A percentile compares a stretch with the other conserved stretches of the same genome.
phyloP scores from a whole-genome alignment of 1,140 invertebrate species.

The Alviniconcha marisindica region DNA sequence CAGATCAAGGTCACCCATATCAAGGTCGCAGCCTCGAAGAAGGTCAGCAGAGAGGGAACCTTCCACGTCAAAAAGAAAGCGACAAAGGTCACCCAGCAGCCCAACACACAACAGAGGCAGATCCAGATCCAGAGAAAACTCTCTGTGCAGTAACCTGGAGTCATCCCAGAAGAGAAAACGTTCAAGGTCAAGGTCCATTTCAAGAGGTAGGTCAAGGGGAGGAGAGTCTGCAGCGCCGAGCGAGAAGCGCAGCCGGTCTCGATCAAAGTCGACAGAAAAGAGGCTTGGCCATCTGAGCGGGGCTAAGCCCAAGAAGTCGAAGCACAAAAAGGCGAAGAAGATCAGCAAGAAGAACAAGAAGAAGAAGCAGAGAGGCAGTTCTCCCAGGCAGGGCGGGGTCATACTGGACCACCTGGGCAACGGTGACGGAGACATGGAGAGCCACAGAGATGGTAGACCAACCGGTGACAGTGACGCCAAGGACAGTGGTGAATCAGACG shows the following conservation, averaged over 20 bases:
- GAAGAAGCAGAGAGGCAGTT: background rate
- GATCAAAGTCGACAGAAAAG: background rate
- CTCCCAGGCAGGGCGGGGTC: background rate
- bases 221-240: background rate
- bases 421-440: no score
- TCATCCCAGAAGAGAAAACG: background rate
- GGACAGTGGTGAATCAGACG: background rate
- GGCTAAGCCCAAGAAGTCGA: slow-evolving; percentile 12
- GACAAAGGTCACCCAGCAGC: background rate
- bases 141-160: background rate
- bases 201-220: slow-evolving; percentile 21
- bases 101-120: background rate
- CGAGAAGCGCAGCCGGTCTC: background rate
- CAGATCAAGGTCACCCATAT: background rate
- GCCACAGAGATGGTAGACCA: no score
- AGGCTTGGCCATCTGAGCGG: background rate
- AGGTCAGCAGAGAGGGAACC: slow-evolving; percentile 19
- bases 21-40: slow-evolving; percentile 3
- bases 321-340: slow-evolving; percentile 38
- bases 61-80: background rate
- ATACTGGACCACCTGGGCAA: background rate
- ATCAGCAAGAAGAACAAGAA: slow-evolving; percentile 25
- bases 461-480: no score
- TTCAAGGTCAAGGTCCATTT: slow-evolving; percentile 36
- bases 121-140: slow-evolving; percentile 39